Conservation (phyloP, 2,797 vertebrate genomes). For the Calcarius lapponicus region DNA sequence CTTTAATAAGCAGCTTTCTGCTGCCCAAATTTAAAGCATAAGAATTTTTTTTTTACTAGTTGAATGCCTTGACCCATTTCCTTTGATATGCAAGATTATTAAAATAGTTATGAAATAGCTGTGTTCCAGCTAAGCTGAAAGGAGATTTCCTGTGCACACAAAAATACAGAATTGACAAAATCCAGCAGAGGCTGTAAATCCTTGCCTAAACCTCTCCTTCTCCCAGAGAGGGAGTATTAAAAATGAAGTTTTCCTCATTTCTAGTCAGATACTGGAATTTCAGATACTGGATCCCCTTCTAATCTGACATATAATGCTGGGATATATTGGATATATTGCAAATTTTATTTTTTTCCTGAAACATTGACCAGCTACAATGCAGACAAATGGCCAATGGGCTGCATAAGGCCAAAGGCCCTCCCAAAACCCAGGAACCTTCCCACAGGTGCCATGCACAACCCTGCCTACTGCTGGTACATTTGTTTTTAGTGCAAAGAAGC, state of each 20-base stretch:
- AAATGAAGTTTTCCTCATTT: not conserved
- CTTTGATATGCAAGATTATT: slow-evolving; percentile 44
- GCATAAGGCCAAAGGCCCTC: not conserved
- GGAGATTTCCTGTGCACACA: not conserved
- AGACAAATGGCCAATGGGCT: not conserved
- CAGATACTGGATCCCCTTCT: not conserved
- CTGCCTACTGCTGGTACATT: not conserved
- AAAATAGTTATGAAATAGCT: slow-evolving; percentile 37
- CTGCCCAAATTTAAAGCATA: not conserved
- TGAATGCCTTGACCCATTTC: slow-evolving; percentile 39
- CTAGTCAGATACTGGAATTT: not conserved
- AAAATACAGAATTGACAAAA: slow-evolving; percentile 7
- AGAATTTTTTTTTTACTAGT: not conserved
- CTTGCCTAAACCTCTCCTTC: not conserved
- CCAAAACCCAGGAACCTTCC: not conserved
- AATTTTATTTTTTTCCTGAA: not conserved
- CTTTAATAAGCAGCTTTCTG: slow-evolving; percentile 17
- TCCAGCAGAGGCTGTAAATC: not conserved
- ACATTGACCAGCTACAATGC: not conserved
- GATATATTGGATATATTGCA: not conserved
- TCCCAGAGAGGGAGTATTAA: not conserved
- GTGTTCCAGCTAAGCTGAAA: slow-evolving; percentile 29
- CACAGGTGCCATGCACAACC: not conserved
- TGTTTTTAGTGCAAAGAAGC: not conserved
- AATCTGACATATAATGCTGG: not conserved